Evolutionary conservation across 2,113 vertebrate species (phyloP).

Genomic region (Hemibagrus wyckioides): DNA sequence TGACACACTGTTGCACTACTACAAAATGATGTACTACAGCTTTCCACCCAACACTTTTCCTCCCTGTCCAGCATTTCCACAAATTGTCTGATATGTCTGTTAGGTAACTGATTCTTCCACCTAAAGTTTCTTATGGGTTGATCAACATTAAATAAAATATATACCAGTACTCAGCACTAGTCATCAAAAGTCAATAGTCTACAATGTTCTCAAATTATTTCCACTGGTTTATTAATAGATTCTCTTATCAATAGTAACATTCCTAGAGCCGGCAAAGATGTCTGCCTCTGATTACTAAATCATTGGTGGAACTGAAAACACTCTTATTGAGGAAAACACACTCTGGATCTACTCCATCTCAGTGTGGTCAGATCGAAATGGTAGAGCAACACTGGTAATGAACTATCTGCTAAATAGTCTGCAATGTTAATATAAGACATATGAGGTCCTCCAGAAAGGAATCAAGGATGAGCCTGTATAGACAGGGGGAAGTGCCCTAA

Average conservation of each 20-base stretch:
- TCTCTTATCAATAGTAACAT: not conserved
- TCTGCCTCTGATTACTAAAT: not conserved
- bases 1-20: not conserved
- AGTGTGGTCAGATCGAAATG: not conserved
- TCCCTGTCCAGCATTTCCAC: not conserved
- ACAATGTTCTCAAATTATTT: not conserved
- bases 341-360: not conserved
- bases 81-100: not conserved
- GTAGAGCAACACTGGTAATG: slow-evolving; percentile 11
- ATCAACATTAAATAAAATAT: not conserved
- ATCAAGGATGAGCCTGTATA: not conserved
- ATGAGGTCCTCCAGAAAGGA: slow-evolving; percentile 24
- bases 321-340: not conserved
- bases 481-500: not conserved
- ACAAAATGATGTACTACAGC: not conserved
- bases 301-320: not conserved
- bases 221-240: not conserved
- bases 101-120: not conserved
- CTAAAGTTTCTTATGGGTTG: not conserved
- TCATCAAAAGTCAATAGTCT: not conserved
- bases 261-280: not conserved
- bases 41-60: not conserved
- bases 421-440: slow-evolving; percentile 35
- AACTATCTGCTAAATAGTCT: slow-evolving; percentile 6
- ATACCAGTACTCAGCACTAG: not conserved